These are phyloP conservation scores for Coreoperca whiteheadi DNA, from an alignment of 2,113 vertebrate genomes.

Conservation along the genomic window DNA sequence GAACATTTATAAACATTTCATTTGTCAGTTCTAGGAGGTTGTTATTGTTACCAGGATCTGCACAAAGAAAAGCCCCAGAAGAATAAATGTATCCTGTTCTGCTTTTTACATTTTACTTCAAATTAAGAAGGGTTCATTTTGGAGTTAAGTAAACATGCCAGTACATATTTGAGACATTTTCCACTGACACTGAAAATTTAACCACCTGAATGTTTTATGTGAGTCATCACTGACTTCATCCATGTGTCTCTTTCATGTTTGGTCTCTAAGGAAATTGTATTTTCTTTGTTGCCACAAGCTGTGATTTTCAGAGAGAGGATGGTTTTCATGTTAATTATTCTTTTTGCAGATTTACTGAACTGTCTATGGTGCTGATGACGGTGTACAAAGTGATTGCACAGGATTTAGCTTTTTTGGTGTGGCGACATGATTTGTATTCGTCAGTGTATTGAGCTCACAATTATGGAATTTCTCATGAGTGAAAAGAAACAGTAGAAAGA, in stretches of 20 bases:
- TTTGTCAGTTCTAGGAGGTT: background rate
- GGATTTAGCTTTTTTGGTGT: constrained; percentile 11
- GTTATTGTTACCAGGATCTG: constrained; percentile 3
- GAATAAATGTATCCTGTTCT: constrained; percentile 15
- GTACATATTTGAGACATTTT: constrained; percentile 7
- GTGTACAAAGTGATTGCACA: constrained; percentile 39
- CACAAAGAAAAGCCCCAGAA: background rate
- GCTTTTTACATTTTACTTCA: constrained; percentile 3
- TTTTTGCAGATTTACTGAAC: constrained; percentile 40
- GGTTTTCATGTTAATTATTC: constrained; percentile 50
- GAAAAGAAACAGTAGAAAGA: constrained; percentile 20
- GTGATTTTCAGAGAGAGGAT: constrained; percentile 23
- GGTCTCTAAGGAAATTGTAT: constrained; percentile 37
- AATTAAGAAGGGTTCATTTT: constrained; percentile 14
- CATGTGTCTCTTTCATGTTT: constrained; percentile 40
- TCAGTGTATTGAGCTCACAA: background rate
- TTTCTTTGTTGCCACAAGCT: constrained; percentile 37
- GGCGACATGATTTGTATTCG: constrained; percentile 38
- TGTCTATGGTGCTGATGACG: constrained; percentile 29
- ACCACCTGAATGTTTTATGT: background rate
- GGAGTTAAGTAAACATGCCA: constrained; percentile 6
- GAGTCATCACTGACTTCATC: constrained; percentile 35
- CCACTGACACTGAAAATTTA: constrained; percentile 11
- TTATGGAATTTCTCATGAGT: constrained; percentile 25
- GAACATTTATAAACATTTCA: constrained; percentile 20